Conservation (phyloP, 2,888 invertebrate genomes). For the Iphiclides podalirius region DNA sequence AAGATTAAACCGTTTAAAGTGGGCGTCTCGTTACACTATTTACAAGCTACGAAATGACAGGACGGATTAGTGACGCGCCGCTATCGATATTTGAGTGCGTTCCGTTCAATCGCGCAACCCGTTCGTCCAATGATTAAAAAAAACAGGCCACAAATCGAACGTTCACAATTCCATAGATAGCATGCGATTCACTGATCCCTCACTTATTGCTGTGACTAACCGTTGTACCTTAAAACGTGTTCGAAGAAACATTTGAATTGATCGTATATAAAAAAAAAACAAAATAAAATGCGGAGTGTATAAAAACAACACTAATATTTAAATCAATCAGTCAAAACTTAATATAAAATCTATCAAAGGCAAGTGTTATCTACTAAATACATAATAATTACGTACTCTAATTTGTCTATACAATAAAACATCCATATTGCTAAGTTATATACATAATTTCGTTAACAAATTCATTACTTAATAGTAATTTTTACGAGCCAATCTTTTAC, state of each 20-base stretch:
- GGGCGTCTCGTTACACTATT: constrained; percentile 31
- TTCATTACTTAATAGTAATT: constrained; percentile 43
- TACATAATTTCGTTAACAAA: constrained; percentile 59
- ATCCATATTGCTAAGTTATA: constrained; percentile 44
- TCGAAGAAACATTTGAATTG: constrained; percentile 47
- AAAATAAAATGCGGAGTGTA: constrained; percentile 59
- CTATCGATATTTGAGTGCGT: not conserved
- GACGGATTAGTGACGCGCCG: constrained; percentile 36
- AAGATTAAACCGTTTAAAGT: constrained; percentile 34
- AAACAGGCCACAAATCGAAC: no score
- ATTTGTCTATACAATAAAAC: constrained; percentile 41
- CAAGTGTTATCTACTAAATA: constrained; percentile 61
- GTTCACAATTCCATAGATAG: not conserved
- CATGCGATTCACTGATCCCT: constrained; percentile 44
- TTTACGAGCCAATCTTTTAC: constrained; percentile 27
- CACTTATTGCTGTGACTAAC: constrained; percentile 49
- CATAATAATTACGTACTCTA: constrained; percentile 36
- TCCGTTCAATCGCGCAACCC: no score
- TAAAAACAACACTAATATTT: constrained; percentile 50
- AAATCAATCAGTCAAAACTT: constrained; percentile 70
- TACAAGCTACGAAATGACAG: constrained; percentile 34
- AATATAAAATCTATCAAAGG: constrained; percentile 62
- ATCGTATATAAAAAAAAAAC: constrained; percentile 45
- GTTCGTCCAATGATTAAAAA: no score
- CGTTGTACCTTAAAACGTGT: constrained; percentile 49